phyloP scores from a whole-genome alignment of 2,797 vertebrate genomes.

The Rhynchonycteris naso region DNA sequence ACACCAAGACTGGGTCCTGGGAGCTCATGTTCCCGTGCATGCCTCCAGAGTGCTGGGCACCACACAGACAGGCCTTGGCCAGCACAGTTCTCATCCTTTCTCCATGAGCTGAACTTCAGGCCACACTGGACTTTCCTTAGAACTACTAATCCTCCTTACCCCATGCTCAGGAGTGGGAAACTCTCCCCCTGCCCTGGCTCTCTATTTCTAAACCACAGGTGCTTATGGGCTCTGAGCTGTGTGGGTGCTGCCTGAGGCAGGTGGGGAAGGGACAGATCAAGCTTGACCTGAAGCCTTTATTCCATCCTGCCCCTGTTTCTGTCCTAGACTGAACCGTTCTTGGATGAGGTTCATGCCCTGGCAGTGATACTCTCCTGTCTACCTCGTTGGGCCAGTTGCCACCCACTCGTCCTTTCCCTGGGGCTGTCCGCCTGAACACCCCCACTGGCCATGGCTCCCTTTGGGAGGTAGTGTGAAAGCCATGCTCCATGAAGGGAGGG shows the following conservation, averaged over 20 bases:
- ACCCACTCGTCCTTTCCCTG: not conserved
- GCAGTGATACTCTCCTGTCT: not conserved
- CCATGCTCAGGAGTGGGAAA: not conserved
- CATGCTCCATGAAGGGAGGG: rapidly evolving
- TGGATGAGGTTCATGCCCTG: not conserved
- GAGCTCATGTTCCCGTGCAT: rapidly evolving
- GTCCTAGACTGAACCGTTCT: not conserved
- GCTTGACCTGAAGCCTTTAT: not conserved
- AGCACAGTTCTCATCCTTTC: rapidly evolving
- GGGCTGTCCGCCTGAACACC: too few species aligned
- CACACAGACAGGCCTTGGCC: rapidly evolving
- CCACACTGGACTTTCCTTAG: rapidly evolving
- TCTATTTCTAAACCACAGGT: not conserved
- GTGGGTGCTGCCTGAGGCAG: not conserved
- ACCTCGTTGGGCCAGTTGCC: not conserved
- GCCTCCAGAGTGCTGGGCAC: not conserved
- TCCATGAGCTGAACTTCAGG: not conserved
- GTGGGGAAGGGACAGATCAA: not conserved
- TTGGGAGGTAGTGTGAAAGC: rapidly evolving
- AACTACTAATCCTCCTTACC: rapidly evolving
- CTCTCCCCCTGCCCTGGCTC: too few species aligned
- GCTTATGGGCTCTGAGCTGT: not conserved
- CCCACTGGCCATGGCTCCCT: not conserved
- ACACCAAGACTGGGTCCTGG: rapidly evolving
- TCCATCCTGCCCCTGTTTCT: too few species aligned